Evolutionary conservation across 2,888 invertebrate genomes (phyloP), one percentile per base, ranked within the genome.

Genomic region (Colostygia pectinataria): DNA sequence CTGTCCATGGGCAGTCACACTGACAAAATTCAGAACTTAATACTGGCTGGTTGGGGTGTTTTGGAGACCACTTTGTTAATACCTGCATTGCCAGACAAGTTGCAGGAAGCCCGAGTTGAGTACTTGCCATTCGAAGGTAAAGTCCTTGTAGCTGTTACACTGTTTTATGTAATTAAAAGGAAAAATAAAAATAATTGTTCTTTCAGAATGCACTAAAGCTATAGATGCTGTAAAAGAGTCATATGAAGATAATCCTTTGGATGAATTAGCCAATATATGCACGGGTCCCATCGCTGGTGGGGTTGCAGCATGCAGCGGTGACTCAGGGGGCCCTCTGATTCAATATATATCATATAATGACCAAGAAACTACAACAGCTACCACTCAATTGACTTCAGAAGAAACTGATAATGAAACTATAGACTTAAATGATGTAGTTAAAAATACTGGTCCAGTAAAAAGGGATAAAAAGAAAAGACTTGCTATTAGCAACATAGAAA

Each of bases 291-390:
- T 83, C 3, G 70, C 68, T 2, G 91, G 91, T 1, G 90, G 90
- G 0, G 63, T 85, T 8, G 84, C 91, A n/a, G 91, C 91, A 7
- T 92, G 92, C 61, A 81, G 69, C 33, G 92, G 92, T 8, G 92
- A 92, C 55, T 92, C 92, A 5, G 92, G 92, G 1, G 92, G 92
- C 6, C 92, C 92, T 0, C 68, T 92, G 7, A 75, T 90, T 12
- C 75, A 74, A 58, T 76, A 68, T 23, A 36, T 69, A 2, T 54
- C 65, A 1, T 63, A 57, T 38, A 20, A 48, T 6, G 50, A 61
- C 15, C 44, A 54, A 27, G 55, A 64, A 28, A 55, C 59, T 23
- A 50, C 65, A 6, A 66, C 71, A 18, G 48, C 53, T 5, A 53
- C 57, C 9, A 57, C 53, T 40, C 10, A 65, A 55, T 28, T 59